These are phyloP conservation scores for Myripristis murdjan DNA, from an alignment of 2,797 vertebrate species.

Conservation along the genomic window DNA sequence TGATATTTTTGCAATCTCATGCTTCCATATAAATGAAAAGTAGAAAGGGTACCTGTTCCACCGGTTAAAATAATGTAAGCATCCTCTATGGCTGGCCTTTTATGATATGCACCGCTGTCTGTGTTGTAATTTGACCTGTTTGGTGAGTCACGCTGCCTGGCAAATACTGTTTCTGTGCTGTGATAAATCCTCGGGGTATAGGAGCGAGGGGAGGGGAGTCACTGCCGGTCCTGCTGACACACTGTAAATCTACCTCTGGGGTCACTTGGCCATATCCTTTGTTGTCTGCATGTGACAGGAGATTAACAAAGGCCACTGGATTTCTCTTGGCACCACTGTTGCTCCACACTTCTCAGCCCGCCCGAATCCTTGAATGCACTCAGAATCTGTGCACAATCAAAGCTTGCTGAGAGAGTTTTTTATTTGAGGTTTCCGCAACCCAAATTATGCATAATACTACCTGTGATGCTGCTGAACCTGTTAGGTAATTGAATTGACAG, in stretches of 20 bases:
- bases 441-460: too few relatives aligned
- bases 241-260: constrained; percentile 72
- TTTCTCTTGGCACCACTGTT: neutral
- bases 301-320: constrained; percentile 17
- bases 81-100: neutral
- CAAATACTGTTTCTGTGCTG: constrained; percentile 40
- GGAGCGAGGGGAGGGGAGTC: constrained; percentile 4
- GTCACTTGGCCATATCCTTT: constrained; percentile 64
- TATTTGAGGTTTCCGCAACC: too few relatives aligned
- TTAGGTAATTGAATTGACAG: neutral
- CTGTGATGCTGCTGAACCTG: too few relatives aligned
- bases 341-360: neutral
- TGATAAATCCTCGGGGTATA: constrained; percentile 58
- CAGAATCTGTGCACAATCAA: neutral
- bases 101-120: constrained; percentile 22
- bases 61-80: constrained; percentile 12
- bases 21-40: neutral
- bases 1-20: too few relatives aligned
- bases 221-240: constrained; percentile 65
- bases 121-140: constrained; percentile 63
- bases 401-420: too few relatives aligned
- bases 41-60: neutral
- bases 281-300: constrained; percentile 44
- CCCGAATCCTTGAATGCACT: neutral
- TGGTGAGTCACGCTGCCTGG: constrained; percentile 62